These are phyloP conservation scores for Ctenomys sociabilis DNA, from an alignment of 2,113 vertebrate genomes.

Conservation along the genomic window DNA sequence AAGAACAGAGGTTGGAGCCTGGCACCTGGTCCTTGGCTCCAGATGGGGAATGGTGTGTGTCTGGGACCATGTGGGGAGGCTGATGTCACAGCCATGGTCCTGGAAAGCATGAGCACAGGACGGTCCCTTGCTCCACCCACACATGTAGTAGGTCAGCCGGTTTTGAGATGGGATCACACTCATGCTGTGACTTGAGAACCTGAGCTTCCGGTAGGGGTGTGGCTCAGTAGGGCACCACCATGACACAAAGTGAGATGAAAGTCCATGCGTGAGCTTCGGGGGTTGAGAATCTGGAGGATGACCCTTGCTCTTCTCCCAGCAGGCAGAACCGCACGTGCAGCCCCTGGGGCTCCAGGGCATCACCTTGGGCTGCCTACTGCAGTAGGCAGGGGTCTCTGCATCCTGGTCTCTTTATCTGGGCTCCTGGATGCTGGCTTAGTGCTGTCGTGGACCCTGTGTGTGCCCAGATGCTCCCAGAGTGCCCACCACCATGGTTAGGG, in stretches of 20 bases:
- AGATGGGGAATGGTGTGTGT: neutral
- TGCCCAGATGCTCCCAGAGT: too few species aligned
- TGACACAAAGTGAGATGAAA: too few species aligned
- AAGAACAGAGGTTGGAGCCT: neutral
- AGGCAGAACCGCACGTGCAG: neutral
- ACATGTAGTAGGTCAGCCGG: neutral
- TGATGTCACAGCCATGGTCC: neutral
- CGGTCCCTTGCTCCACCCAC: neutral
- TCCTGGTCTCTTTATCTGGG: neutral
- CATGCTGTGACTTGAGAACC: neutral
- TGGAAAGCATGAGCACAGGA: neutral
- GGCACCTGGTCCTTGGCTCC: neutral
- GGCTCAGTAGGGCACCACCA: neutral
- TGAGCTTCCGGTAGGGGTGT: neutral
- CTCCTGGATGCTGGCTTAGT: rapidly evolving
- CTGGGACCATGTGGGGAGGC: too few species aligned
- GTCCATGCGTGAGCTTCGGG: too few species aligned
- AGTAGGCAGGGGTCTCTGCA: neutral
- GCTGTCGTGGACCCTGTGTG: neutral
- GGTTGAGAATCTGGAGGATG: neutral
- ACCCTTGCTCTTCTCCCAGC: neutral
- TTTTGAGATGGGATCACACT: neutral
- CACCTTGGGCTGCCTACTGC: neutral
- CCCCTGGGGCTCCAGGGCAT: neutral
- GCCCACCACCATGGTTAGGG: neutral